Evolutionary conservation across 2,888 invertebrate species (phyloP), one percentile per base, ranked within the genome.

Genomic region (Drosophila prolongata): DNA sequence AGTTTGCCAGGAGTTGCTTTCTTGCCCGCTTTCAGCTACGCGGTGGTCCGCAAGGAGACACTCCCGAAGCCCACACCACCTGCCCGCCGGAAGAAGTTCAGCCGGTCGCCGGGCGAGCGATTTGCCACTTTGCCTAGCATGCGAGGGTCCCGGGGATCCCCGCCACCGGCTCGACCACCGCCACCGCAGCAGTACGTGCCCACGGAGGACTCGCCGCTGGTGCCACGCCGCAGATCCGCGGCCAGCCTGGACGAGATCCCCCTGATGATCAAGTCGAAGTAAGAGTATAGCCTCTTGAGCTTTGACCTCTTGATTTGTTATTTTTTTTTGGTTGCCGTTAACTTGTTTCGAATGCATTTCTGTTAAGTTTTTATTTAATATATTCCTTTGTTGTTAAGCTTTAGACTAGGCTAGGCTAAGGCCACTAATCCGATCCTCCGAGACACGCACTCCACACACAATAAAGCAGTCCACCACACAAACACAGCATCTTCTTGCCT

Each of bases 1-100:
- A 19, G 46, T 50, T 43, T 34, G 76, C 76, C 49, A 71, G 54
- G 57, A 67, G 76, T 75, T 46, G 71, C 76, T 75, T 71, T 49
- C 37, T 77, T 68, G 69, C 59, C 56, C 65, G 59, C 68, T 72
- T 70, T 11, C 24, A 96, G 96, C 6, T 97, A 97, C 80, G 96
- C 97, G 11, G 94, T 95, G 34, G 95, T 97, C 47, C 96, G 96
- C 64, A 96, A 96, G 92, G 93, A 94, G 47, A 93, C 93, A 10
- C 92, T 95, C 34, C 95, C 95, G 24, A 93, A 94, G 46, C 94
- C 95, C 1, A 93, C 94, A 9, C 94, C 94, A 0, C 95, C 95
- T 0, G 93, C 94, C 35, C 94, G 95, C 85, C 93, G 93, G 24
- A 92, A 93, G 57, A 93, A 94, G 79, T 93, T 94, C 66, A 93